These are phyloP conservation scores for Cherax destructor DNA, from an alignment of 1,140 invertebrate species.

Conservation along the genomic window DNA sequence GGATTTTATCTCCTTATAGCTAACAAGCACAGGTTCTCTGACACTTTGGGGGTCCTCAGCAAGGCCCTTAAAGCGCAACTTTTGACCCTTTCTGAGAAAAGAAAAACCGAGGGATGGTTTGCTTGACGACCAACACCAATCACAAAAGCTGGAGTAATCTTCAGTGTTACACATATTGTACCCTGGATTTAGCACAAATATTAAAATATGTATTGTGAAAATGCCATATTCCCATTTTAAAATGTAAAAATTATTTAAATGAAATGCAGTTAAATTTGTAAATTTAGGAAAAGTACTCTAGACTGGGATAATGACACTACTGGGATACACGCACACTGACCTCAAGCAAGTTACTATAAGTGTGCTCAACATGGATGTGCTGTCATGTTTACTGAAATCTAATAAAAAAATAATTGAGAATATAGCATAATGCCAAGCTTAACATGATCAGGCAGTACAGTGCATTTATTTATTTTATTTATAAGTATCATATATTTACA, in stretches of 20 bases:
- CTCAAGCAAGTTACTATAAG: neutral
- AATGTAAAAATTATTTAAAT: neutral
- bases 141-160: slow-evolving; percentile 33
- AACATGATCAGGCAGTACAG: neutral
- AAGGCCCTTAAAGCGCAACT: slow-evolving; percentile 68
- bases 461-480: too few species aligned
- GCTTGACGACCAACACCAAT: slow-evolving; percentile 37
- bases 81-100: slow-evolving; percentile 68
- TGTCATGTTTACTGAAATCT: neutral
- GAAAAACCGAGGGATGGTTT: slow-evolving; percentile 36
- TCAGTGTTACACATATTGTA: slow-evolving; percentile 5
- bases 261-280: neutral
- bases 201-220: neutral
- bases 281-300: neutral
- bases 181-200: neutral
- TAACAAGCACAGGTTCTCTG: slow-evolving; percentile 64
- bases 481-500: too few species aligned
- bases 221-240: slow-evolving; percentile 14
- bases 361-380: neutral
- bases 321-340: neutral
- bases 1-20: slow-evolving; percentile 68
- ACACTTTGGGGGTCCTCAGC: slow-evolving; percentile 60
- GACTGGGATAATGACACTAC: neutral
- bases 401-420: neutral
- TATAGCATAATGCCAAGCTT: neutral